Percentiles rank a stretch among this genome's conserved stretches.
These are phyloP conservation scores for Dinothrombium tinctorium DNA, from an alignment of 1,140 invertebrate genomes.

Conservation along the genomic window DNA sequence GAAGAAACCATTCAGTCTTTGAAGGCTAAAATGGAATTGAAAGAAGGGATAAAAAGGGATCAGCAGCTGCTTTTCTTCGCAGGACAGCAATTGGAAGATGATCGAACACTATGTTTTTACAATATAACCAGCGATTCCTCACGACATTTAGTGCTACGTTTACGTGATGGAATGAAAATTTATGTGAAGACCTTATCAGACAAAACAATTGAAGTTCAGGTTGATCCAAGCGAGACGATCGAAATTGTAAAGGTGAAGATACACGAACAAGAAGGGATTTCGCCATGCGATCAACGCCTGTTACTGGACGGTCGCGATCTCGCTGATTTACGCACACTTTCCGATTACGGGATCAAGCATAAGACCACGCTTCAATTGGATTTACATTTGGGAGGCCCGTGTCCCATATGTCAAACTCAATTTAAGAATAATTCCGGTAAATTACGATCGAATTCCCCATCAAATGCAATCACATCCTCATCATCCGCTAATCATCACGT, in stretches of 20 bases:
- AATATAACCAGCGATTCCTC: background rate
- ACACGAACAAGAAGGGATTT: constrained; percentile 35
- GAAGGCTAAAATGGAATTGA: background rate
- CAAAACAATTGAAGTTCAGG: constrained; percentile 34
- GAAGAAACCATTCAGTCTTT: background rate
- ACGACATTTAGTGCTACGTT: constrained; percentile 1
- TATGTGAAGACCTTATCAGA: constrained; percentile 24
- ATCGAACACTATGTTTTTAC: background rate
- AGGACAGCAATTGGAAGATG: too few species aligned
- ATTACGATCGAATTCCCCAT: too few species aligned
- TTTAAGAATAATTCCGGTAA: too few species aligned
- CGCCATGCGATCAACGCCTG: constrained; percentile 26
- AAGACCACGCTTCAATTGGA: constrained; percentile 27
- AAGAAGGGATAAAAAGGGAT: background rate
- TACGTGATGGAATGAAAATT: constrained; percentile 4
- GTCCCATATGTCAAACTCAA: constrained; percentile 5
- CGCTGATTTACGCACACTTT: constrained; percentile 27
- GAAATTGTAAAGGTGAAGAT: constrained; percentile 84
- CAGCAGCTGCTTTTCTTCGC: constrained; percentile 3
- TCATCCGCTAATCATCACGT: too few species aligned
- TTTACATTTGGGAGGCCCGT: constrained; percentile 22
- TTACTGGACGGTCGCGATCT: constrained; percentile 28
- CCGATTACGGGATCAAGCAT: constrained; percentile 43
- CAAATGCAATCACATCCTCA: too few species aligned
- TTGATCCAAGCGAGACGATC: constrained; percentile 50